Evolutionary conservation across 2,888 invertebrate genomes (phyloP).

Genomic region (Apotomis capreana): DNA sequence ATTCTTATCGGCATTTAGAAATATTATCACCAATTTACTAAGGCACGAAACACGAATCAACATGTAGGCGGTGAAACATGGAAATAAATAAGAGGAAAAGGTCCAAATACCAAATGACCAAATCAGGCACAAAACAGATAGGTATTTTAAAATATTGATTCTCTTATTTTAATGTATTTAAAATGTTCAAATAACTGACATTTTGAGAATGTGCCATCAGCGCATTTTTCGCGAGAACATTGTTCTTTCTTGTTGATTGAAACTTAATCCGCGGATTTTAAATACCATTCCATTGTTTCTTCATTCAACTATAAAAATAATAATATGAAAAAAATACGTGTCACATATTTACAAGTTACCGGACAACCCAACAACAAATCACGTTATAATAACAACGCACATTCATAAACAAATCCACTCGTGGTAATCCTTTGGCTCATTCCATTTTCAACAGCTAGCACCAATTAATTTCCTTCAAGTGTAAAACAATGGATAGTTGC

Average conservation of each 20-base stretch:
- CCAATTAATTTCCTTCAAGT: constrained; percentile 28
- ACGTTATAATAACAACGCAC: constrained; percentile 20
- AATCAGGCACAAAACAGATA: too few species aligned
- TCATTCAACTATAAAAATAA: too few species aligned
- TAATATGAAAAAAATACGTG: background rate
- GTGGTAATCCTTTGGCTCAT: constrained; percentile 28
- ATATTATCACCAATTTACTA: background rate
- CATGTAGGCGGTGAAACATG: background rate
- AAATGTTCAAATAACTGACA: too few species aligned
- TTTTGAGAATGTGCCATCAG: too few species aligned
- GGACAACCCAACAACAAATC: constrained; percentile 9
- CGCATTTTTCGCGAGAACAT: too few species aligned
- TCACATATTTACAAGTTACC: background rate
- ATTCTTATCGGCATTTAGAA: constrained; percentile 11
- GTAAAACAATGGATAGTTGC: constrained; percentile 21
- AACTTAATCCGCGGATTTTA: too few species aligned
- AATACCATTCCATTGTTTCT: too few species aligned
- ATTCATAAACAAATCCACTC: constrained; percentile 24
- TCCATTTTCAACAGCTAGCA: constrained; percentile 27
- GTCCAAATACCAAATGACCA: too few species aligned
- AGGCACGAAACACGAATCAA: too few species aligned
- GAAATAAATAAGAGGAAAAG: background rate
- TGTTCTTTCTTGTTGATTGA: too few species aligned
- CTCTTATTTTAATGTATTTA: too few species aligned
- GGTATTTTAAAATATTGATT: too few species aligned